A percentile compares a stretch with the other conserved stretches of the same genome.
phyloP scores from a whole-genome alignment of 2,888 invertebrate genomes.

The Oligia strigilis region DNA sequence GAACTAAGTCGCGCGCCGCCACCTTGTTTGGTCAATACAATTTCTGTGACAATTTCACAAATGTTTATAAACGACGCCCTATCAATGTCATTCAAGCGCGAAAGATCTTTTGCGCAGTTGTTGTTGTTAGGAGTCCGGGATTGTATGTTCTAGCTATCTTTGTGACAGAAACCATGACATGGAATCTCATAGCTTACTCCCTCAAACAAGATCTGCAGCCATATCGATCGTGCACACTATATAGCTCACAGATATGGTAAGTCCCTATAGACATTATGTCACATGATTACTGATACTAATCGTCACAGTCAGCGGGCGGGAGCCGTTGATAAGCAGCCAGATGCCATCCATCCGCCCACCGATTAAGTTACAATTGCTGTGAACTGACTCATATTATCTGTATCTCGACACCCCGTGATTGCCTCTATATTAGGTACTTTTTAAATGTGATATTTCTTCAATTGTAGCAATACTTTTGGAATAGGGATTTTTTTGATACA shows the following conservation, averaged over 20 bases:
- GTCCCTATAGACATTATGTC: slow-evolving; percentile 36
- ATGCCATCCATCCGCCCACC: slow-evolving; percentile 83
- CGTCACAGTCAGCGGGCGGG: slow-evolving; percentile 71
- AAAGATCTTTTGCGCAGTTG: background rate
- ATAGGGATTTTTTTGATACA: background rate
- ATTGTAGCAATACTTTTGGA: background rate
- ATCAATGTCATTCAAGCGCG: background rate
- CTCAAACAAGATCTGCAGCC: background rate
- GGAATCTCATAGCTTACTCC: background rate
- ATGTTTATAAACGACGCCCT: background rate
- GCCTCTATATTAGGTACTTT: slow-evolving; percentile 28
- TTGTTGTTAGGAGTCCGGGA: background rate
- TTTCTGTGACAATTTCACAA: background rate
- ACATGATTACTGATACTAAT: slow-evolving; percentile 62
- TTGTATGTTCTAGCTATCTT: too few species aligned
- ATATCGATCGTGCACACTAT: background rate
- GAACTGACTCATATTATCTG: slow-evolving; percentile 59
- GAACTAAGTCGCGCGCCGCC: background rate
- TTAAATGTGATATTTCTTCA: slow-evolving; percentile 17
- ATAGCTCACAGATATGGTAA: background rate
- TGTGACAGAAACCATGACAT: background rate
- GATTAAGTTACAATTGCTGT: slow-evolving; percentile 80
- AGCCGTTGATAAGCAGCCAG: slow-evolving; percentile 82
- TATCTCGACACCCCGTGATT: slow-evolving; percentile 56
- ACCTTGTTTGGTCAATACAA: background rate